phyloP scores from a whole-genome alignment of 1,140 invertebrate genomes.

The Hydropsyche tenuis region DNA sequence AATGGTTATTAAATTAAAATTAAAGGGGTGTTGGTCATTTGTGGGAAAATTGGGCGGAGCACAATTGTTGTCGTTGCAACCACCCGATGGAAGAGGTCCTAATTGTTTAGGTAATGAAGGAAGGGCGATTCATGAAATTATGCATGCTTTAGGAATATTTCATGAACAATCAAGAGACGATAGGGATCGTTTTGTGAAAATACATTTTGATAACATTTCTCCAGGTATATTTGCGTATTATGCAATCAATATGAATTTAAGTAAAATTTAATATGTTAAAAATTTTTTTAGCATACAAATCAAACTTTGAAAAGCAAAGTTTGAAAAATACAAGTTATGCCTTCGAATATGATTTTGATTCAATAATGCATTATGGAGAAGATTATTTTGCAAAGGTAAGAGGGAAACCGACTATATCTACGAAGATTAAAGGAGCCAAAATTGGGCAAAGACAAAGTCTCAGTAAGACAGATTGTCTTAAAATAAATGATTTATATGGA shows the following conservation, averaged over 20 bases:
- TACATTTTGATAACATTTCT: slow-evolving; percentile 65
- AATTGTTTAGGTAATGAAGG: slow-evolving; percentile 69
- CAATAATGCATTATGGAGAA: slow-evolving; percentile 77
- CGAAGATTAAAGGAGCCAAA: slow-evolving; percentile 61
- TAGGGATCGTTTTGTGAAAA: slow-evolving; percentile 66
- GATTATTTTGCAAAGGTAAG: slow-evolving; percentile 64
- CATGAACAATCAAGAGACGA: slow-evolving; percentile 72
- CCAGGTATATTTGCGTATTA: slow-evolving; percentile 56
- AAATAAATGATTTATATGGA: slow-evolving; percentile 74
- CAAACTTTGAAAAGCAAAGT: slow-evolving; percentile 69
- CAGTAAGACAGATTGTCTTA: slow-evolving; percentile 73
- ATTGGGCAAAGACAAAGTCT: slow-evolving; percentile 68
- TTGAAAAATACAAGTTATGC: slow-evolving; percentile 67
- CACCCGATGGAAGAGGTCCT: slow-evolving; percentile 64
- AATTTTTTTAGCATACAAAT: slow-evolving; percentile 61
- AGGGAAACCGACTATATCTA: slow-evolving; percentile 68
- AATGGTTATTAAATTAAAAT: not conserved
- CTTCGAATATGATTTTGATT: slow-evolving; percentile 75
- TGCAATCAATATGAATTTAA: not conserved
- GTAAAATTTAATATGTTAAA: not conserved
- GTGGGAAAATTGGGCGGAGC: slow-evolving; percentile 70
- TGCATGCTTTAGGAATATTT: slow-evolving; percentile 71
- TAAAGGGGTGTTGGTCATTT: slow-evolving; percentile 72
- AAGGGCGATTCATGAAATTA: slow-evolving; percentile 70
- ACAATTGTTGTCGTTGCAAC: slow-evolving; percentile 70